phyloP scores from a whole-genome alignment of 2,797 vertebrate species.

The Discoglossus pictus region DNA sequence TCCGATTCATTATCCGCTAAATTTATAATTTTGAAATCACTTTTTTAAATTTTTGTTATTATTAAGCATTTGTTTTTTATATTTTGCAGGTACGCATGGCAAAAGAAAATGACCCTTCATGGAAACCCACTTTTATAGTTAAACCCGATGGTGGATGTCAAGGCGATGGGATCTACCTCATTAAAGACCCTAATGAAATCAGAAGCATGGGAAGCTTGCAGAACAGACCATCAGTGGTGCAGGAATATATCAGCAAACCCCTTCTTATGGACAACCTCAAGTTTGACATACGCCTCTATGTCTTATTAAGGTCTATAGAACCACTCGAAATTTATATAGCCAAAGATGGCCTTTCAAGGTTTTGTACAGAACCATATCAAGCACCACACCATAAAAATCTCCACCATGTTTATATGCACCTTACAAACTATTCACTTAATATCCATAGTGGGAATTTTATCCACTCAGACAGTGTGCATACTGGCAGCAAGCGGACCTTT shows the following conservation, averaged over 20 bases:
- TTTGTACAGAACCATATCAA: conserved; percentile 96
- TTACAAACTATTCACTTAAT: conserved; percentile 97
- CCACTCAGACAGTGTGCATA: conserved; percentile 88
- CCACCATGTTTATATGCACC: conserved; percentile 93
- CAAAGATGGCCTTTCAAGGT: conserved; percentile 94
- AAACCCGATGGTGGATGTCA: conserved; percentile 95
- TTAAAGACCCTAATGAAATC: conserved; percentile 87
- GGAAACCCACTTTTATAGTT: conserved; percentile 91
- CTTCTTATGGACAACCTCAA: conserved; percentile 96
- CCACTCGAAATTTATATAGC: conserved; percentile 95
- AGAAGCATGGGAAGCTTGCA: conserved; percentile 75
- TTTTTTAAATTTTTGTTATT: too few species aligned
- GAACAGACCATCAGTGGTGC: conserved; percentile 86
- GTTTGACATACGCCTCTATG: conserved; percentile 95
- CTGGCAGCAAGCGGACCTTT: conserved; percentile 94
- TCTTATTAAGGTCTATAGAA: conserved; percentile 89
- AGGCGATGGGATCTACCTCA: conserved; percentile 98
- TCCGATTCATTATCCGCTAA: too few species aligned
- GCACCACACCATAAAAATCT: conserved; percentile 91
- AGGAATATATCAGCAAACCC: conserved; percentile 93
- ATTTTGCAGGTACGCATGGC: conserved; percentile 76
- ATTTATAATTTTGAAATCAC: too few species aligned
- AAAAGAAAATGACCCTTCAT: conserved; percentile 78
- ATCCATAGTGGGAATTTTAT: conserved; percentile 92
- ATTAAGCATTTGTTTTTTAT: too few species aligned